phyloP scores from a whole-genome alignment of 64 coral and sea anemone species.

The Actinia tenebrosa region DNA sequence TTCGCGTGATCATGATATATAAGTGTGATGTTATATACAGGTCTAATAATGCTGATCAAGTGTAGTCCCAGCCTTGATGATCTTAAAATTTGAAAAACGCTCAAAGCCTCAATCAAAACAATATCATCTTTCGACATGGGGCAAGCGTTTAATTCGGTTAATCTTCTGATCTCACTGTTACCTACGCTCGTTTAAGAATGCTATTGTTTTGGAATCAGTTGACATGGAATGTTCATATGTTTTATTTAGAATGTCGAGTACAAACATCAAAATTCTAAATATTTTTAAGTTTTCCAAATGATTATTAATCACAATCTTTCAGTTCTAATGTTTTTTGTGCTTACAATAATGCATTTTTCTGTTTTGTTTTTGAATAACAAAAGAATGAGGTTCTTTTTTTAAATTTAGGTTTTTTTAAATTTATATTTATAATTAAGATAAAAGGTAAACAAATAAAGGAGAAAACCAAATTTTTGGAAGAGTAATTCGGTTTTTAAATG shows the following conservation, averaged over 20 bases:
- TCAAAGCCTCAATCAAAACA: not conserved
- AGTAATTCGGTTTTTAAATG: no score
- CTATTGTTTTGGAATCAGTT: not conserved
- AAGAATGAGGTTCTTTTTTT: no score
- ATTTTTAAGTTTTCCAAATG: no score
- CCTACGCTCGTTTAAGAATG: not conserved
- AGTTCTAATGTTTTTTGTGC: not conserved
- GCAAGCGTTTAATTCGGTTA: not conserved
- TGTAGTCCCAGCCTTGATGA: not conserved
- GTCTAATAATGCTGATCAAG: not conserved
- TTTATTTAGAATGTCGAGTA: not conserved
- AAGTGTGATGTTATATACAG: not conserved
- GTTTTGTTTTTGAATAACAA: not conserved
- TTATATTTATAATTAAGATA: no score
- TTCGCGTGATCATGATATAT: not conserved
- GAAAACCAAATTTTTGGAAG: no score
- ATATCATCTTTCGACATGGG: constrained; percentile 8
- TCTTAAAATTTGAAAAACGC: constrained; percentile 4
- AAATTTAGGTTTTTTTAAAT: no score
- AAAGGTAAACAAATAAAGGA: no score
- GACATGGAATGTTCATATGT: not conserved
- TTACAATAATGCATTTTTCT: not conserved
- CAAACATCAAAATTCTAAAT: no score
- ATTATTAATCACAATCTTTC: not conserved
- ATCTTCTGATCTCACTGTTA: not conserved